Base-by-base conservation (phyloP, 2,888 invertebrate species). In the Orthosia gracilis region DNA sequence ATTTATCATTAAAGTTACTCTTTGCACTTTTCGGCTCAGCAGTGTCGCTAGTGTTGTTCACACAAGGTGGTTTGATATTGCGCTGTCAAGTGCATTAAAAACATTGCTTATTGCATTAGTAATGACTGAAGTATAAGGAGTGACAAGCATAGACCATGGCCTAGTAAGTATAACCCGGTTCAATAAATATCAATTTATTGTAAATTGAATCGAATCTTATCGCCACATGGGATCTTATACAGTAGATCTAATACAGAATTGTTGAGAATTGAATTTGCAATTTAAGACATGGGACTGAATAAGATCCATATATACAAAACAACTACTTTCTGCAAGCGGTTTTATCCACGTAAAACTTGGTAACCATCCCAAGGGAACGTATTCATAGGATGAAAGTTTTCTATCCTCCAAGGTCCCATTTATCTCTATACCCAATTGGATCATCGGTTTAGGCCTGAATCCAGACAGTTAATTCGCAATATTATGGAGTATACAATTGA, bases 61-160 rank as follows among this genome's bases (percentile, higher is more conserved):
- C 26, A 79, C 63, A 52, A 52, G n/a, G n/a, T n/a, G n/a, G n/a
- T 49, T 2, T 63, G n/a, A 49, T 57, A 68, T 13, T 47, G 26
- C 13, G 18, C 52, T 4, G 15, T 65, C 45, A 65, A 81, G 76
- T 84, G 55, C 50, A 66, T 47, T 61, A 52, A 71, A 63, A 75
- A 69, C 52, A 84, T 83, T 26, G 23, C 21, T 49, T 57, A 68
- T 54, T 70, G 70, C 64, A 65, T 65, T 67, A 47, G 54, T 79
- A 83, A 67, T 26, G 49, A 23, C 5, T n/a, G 18, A 2, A 57
- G 12, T 69, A 52, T 69, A 76, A 49, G 68, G 40, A 75, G 67
- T 57, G 67, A 73, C 79, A 73, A 73, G 57, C 26, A 26, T 2
- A 62, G 13, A 63, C 81, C 76, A 23, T 84, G 76, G 47, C 84